A percentile compares a stretch with the other conserved stretches of the same genome.
phyloP scores from a whole-genome alignment of 2,797 vertebrate species.

The Fringilla coelebs region DNA sequence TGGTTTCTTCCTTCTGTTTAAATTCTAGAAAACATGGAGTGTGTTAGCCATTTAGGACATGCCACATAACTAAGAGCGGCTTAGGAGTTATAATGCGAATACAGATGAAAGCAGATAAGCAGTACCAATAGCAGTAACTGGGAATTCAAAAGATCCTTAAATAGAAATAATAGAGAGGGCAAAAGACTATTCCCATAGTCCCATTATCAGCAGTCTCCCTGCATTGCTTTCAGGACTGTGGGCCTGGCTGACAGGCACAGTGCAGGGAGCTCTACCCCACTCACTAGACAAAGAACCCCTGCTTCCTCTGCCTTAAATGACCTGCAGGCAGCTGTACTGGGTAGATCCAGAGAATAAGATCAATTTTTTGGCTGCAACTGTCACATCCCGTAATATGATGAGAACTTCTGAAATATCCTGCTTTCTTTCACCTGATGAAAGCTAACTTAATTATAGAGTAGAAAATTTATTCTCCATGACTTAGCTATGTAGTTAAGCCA shows the following conservation, averaged over 20 bases:
- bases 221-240: not conserved
- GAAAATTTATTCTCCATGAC: not conserved
- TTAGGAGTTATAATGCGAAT: not conserved
- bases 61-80: not conserved
- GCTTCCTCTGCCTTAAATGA: not conserved
- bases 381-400: not conserved
- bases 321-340: accelerated
- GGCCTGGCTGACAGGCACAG: not conserved
- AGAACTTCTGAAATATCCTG: too few species aligned
- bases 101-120: not conserved
- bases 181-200: not conserved
- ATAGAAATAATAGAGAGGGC: not conserved
- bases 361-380: not conserved
- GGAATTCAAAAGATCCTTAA: not conserved
- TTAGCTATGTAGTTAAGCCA: not conserved
- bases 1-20: conserved; percentile 92
- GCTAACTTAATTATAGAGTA: not conserved
- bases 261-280: not conserved
- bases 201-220: not conserved
- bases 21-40: conserved; percentile 80
- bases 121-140: not conserved
- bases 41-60: not conserved
- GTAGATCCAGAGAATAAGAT: not conserved
- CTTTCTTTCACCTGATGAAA: not conserved
- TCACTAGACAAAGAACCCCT: not conserved